These are phyloP conservation scores for Xestobium rufovillosum DNA, from an alignment of 2,888 invertebrate species.

Conservation along the genomic window DNA sequence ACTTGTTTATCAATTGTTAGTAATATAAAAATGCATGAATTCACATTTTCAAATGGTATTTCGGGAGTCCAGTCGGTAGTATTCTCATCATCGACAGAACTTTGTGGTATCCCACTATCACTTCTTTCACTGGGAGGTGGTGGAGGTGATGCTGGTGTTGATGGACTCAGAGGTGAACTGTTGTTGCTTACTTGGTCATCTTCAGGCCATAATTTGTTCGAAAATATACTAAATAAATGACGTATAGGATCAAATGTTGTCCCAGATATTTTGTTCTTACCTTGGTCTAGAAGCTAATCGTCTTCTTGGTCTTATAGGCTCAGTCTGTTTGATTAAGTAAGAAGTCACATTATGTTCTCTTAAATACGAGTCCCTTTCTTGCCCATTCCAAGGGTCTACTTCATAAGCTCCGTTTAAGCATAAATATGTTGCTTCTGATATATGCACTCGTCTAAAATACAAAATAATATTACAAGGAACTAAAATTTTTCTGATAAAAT, in stretches of 20 bases:
- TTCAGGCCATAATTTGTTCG: conserved; percentile 40
- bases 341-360: conserved; percentile 81
- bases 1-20: conserved; percentile 4
- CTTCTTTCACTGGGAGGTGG: conserved; percentile 36
- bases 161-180: conserved; percentile 41
- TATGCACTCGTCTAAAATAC: conserved; percentile 80
- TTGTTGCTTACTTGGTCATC: conserved; percentile 33
- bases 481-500: conserved; percentile 4
- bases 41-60: conserved; percentile 85
- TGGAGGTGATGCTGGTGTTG: conserved; percentile 33
- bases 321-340: conserved; percentile 76
- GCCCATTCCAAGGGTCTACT: conserved; percentile 88
- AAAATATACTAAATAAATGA: conserved; percentile 39
- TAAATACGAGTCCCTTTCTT: conserved; percentile 73
- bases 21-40: too few species aligned
- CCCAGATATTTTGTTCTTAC: conserved; percentile 23
- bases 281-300: conserved; percentile 46
- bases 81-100: conserved; percentile 65
- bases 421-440: conserved; percentile 81
- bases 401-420: conserved; percentile 85
- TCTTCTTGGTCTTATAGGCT: conserved; percentile 58
- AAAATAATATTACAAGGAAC: conserved; percentile 8
- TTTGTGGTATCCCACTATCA: conserved; percentile 42
- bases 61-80: conserved; percentile 85
- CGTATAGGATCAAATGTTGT: conserved; percentile 4